phyloP scores from a whole-genome alignment of 2,113 vertebrate species.

The Phycodurus eques region DNA sequence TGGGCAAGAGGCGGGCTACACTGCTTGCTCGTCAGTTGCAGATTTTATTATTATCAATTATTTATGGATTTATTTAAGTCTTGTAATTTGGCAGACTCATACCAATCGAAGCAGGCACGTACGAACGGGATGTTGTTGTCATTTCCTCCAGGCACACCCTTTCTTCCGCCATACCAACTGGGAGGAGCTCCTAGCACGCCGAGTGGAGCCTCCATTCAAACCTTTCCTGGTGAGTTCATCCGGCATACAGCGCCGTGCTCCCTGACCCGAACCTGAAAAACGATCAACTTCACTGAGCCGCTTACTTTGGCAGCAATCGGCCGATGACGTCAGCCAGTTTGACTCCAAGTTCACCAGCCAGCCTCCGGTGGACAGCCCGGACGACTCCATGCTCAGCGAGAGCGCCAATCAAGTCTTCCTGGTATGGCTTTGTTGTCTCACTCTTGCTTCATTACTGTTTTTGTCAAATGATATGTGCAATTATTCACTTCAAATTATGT shows the following conservation, averaged over 20 bases:
- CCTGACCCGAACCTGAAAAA: not conserved
- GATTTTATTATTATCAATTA: not conserved
- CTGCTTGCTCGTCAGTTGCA: too few relatives aligned
- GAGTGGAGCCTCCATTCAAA: conserved; percentile 96
- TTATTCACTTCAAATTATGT: not conserved
- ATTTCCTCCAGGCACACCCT: conserved; percentile 78
- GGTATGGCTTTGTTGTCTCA: conserved; percentile 63
- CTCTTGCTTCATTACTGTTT: not conserved
- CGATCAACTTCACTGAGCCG: not conserved
- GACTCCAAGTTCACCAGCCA: conserved; percentile 99
- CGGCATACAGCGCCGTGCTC: not conserved
- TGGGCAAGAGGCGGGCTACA: too few relatives aligned
- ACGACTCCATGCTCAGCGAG: conserved; percentile 97
- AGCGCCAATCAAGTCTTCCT: conserved; percentile 99
- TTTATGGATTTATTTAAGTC: not conserved
- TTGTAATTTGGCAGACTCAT: too few relatives aligned
- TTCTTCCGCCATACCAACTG: conserved; percentile 97
- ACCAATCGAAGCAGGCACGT: not conserved
- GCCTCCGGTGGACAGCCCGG: conserved; percentile 97
- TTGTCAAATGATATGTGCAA: not conserved
- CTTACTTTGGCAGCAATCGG: conserved; percentile 84
- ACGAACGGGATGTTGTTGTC: not conserved
- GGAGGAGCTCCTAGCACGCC: conserved; percentile 94
- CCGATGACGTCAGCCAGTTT: conserved; percentile 98
- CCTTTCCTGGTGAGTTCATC: conserved; percentile 85